Evolutionary conservation across 1,140 invertebrate genomes (phyloP), one percentile per base, ranked within the genome.

Genomic region (Dendroctonus ponderosae): DNA sequence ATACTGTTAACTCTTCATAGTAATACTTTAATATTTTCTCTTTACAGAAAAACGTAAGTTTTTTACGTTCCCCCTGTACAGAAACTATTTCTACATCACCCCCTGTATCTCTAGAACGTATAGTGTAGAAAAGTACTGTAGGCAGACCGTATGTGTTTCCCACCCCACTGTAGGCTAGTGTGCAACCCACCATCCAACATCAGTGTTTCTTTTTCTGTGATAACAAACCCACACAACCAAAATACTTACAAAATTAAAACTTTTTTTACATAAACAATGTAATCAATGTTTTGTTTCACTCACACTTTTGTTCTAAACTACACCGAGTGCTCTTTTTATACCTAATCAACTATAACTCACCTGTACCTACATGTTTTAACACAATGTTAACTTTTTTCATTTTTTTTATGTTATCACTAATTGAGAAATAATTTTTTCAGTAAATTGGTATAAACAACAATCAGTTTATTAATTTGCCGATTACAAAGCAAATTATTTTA

Each of bases 1-100:
- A 26, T 26, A 26, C 26, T 26, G 26, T 26, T 26, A 26, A 26
- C 26, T 26, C 26, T 26, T 26, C 26, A 26, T 26, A 26, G 26
- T 26, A 26, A 26, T 26, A 26, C 26, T 26, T 26, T 52, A 37
- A 43, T 61, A 67, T 71, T 71, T 69, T 69, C 58, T 63, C 51
- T 71, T 72, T 74, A 42, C 69, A 74, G 71, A 71, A 74, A 74
- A 72, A 72, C 69, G 72, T 74, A 74, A 72, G 71, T 74, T 71
- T 71, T 68, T 49, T 49, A 38, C 52, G 14, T 48, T 39, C 48
- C 48, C 67, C 57, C 61, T 62, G 60, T 62, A 68, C 59, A 68
- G 61, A 68, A 58, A 50, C 26, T 51, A 44, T 49, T 49, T 48
- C 40, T 60, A 12, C 11, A 66, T 11, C 58, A 61, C 59, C 51